Base-by-base conservation (phyloP, 1,140 invertebrate genomes). In the Proctacanthus coquilletti region DNA sequence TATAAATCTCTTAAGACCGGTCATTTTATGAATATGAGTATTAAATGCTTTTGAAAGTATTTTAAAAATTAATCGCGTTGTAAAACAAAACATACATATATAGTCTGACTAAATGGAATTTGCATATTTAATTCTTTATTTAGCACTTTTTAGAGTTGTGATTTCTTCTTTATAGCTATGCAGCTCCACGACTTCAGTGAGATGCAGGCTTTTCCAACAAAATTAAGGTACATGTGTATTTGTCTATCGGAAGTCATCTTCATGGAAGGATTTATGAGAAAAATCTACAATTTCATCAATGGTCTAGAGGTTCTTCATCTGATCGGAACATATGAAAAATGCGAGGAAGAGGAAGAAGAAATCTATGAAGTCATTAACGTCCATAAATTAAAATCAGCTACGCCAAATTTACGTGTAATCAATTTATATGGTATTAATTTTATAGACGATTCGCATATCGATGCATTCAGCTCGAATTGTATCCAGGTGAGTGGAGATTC, bases 191-290 rank as follows among this genome's bases (percentile, higher is more conserved):
- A 98, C 59, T 99, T 98, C 69, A 96, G 89, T 39, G 95, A 99
- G 57, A 80, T 98, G 68, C 89, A 95, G 61, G 81, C 88, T 5
- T 98, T 98, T 64, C 96, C 96, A 10, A 95, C 93, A n/a, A 97
- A 97, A 59, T 64, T 99, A 5, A 76, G 80, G 19, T 95, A 92
- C 52, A 76, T 99, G 65, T 97, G 93, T 59, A 88, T 99, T 49
- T 98, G 95, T 51, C 65, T 99, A 1, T 97, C 92, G 0, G 95
- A 98, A 62, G 95, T 98, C 33, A 99, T 99, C 55, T 99, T 99
- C 62, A 93, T 99, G 83, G 96, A 99, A 63, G 96, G 95, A n/a
- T 98, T 99, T 57, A 98, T 99, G 91, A 68, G 96, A 41, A 95
- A 98, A 64, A 98, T 98, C 44, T 98, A 99, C 61, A 98, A 97